Conservation (phyloP, 1,140 invertebrate species). For the Adelges cooleyi region DNA sequence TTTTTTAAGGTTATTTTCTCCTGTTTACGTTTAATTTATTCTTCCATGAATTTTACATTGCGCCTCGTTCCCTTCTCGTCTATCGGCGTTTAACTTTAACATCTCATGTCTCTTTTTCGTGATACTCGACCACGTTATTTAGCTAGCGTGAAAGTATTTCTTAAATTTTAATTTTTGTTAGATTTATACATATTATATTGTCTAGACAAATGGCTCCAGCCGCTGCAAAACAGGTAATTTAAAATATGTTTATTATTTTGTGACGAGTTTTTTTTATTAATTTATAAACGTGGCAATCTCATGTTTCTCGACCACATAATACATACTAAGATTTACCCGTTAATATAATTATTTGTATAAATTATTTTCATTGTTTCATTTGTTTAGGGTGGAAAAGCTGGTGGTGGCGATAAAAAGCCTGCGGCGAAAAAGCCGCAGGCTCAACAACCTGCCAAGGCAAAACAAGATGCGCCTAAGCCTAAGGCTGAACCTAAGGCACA, state of each 20-base stretch:
- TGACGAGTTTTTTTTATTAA: too few relatives aligned
- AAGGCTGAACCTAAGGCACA: constrained; percentile 14
- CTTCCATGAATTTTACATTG: not conserved
- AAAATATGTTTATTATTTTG: not conserved
- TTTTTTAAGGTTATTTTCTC: not conserved
- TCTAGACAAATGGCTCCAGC: constrained; percentile 10
- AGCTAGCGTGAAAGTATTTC: not conserved
- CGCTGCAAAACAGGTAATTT: constrained; percentile 8
- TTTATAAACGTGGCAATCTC: too few relatives aligned
- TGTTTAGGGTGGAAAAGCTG: constrained; percentile 13
- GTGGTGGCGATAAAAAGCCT: constrained; percentile 25
- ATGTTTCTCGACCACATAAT: too few relatives aligned
- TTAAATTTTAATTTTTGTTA: not conserved
- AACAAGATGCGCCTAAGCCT: constrained; percentile 16
- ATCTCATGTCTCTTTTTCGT: not conserved
- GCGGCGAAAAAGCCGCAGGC: constrained; percentile 19
- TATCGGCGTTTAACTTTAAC: not conserved
- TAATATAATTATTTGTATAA: too few relatives aligned
- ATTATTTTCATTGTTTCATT: not conserved
- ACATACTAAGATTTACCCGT: too few relatives aligned
- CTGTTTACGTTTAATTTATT: not conserved
- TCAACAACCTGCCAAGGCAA: constrained; percentile 13
- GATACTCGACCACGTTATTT: constrained; percentile 23
- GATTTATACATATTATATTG: not conserved
- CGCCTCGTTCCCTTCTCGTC: not conserved